Base-by-base conservation (phyloP, 92 coral and sea anemone species). In the Bergia sp. region DNA sequence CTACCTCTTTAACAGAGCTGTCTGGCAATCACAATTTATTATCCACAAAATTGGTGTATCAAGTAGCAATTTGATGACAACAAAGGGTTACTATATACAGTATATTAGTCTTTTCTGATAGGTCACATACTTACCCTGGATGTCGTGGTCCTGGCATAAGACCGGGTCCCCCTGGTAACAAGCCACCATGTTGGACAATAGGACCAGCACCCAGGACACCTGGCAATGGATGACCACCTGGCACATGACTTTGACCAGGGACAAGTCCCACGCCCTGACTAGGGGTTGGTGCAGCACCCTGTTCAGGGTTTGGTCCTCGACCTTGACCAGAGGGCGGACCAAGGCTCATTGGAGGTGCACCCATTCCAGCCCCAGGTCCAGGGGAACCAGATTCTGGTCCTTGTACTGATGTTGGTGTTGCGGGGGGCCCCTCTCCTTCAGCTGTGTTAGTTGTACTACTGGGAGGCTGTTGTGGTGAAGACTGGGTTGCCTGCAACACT, bases 81-180 rank as follows among this genome's bases (percentile, higher is more conserved):
- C n/a, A 89, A 45, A 42, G 13, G 5, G 2, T 21, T 41, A 77
- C 41, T 9, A 45, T 16, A 38, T 18, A 37, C 29, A 29, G 29
- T 29, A 29, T 29, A 29, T 29, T 29, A 29, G 29, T 29, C 29
- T 29, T 29, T 21, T 12, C n/a, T 15, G 23, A 2, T 76, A 37
- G 5, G 7, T 76, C 47, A 40, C 10, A 21, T 50, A 23, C 67
- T 84, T 69, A 84, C 87, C 79, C 87, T 20, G 71, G 29, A 69
- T 83, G 86, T 42, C 37, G 57, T 67, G 78, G 87, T 45, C 65
- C 78, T 13, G 87, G 78, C 78, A 84, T 42, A 8, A 44, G 43
- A 3, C 87, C 79, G 5, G 87, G 78, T 13, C 87, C 87, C 0
- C 86, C 86, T 10, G 65, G 76, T 42, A 82, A 18, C 74, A 84